Percentiles rank a stretch among this genome's conserved stretches.
These are phyloP conservation scores for Anas bernieri DNA, from an alignment of 2,797 vertebrate genomes.

Conservation along the genomic window DNA sequence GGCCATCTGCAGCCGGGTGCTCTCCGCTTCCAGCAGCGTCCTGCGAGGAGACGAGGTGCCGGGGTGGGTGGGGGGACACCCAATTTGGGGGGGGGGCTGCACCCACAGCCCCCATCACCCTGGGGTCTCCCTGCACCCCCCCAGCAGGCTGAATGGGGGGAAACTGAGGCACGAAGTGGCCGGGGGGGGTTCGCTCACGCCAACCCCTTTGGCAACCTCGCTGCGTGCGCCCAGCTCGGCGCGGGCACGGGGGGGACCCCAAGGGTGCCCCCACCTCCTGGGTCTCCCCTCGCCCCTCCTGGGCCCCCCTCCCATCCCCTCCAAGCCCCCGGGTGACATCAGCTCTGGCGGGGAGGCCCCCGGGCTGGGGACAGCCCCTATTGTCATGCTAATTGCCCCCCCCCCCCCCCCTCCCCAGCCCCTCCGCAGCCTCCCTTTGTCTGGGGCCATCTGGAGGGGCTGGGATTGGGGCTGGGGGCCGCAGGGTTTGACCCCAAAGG, in stretches of 20 bases:
- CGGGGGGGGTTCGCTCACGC: rapidly evolving
- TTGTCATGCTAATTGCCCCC: conserved; percentile 78
- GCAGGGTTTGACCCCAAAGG: too few species aligned
- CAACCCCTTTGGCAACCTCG: not conserved
- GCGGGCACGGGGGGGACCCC: not conserved
- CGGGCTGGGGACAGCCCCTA: conserved; percentile 38
- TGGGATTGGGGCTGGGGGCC: not conserved
- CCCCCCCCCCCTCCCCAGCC: not conserved
- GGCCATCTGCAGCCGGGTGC: conserved; percentile 72
- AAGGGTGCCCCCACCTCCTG: not conserved
- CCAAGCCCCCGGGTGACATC: conserved; percentile 31
- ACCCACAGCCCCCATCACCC: rapidly evolving
- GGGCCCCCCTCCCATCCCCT: not conserved
- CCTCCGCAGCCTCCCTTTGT: conserved; percentile 47
- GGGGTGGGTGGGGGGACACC: not conserved
- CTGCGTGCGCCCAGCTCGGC: rapidly evolving
- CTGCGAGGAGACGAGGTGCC: conserved; percentile 37
- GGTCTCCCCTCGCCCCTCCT: not conserved
- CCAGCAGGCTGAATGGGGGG: too few species aligned
- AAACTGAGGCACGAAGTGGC: not conserved
- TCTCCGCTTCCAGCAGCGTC: conserved; percentile 81
- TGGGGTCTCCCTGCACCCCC: not conserved
- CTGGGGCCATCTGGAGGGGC: conserved; percentile 44
- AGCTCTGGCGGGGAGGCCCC: conserved; percentile 63
- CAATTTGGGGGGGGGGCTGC: not conserved